These are phyloP conservation scores for Drosophila kokeensis DNA, from an alignment of 2,888 invertebrate species.

Conservation along the genomic window DNA sequence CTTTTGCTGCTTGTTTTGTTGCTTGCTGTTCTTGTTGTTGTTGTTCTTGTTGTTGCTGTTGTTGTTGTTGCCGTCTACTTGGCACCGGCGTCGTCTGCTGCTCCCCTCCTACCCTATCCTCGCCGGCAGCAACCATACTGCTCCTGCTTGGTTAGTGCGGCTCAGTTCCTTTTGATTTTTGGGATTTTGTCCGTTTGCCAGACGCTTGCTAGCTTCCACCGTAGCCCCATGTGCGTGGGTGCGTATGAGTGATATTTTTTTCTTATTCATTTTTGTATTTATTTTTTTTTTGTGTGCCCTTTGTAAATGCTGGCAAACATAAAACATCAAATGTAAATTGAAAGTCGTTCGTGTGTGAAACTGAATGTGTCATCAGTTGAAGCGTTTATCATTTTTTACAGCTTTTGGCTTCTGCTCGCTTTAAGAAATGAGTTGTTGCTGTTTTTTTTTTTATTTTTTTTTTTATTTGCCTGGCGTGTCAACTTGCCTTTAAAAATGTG, in stretches of 20 bases:
- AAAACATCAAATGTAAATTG: slow-evolving; percentile 82
- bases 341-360: slow-evolving; percentile 83
- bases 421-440: slow-evolving; percentile 62
- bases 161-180: slow-evolving; percentile 41
- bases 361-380: slow-evolving; percentile 81
- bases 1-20: slow-evolving; percentile 22
- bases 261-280: slow-evolving; percentile 10
- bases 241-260: slow-evolving; percentile 78
- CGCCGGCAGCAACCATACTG: slow-evolving; percentile 17
- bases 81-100: slow-evolving; percentile 62
- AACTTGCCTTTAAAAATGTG: slow-evolving; percentile 72
- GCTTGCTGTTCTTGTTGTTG: slow-evolving; percentile 29
- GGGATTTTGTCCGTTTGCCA: slow-evolving; percentile 52
- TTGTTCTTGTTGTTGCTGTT: slow-evolving; percentile 29
- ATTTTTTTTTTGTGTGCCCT: slow-evolving; percentile 47
- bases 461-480: slow-evolving; percentile 68
- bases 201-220: slow-evolving; percentile 43
- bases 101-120: not conserved
- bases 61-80: slow-evolving; percentile 60
- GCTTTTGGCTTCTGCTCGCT: slow-evolving; percentile 59
- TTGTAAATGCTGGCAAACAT: slow-evolving; percentile 77
- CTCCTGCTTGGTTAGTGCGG: slow-evolving; percentile 46
- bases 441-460: slow-evolving; percentile 26
- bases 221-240: slow-evolving; percentile 70
- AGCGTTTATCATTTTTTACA: slow-evolving; percentile 81